Evolutionary conservation across 2,888 invertebrate species (phyloP).

Genomic region (Myathropa florea): DNA sequence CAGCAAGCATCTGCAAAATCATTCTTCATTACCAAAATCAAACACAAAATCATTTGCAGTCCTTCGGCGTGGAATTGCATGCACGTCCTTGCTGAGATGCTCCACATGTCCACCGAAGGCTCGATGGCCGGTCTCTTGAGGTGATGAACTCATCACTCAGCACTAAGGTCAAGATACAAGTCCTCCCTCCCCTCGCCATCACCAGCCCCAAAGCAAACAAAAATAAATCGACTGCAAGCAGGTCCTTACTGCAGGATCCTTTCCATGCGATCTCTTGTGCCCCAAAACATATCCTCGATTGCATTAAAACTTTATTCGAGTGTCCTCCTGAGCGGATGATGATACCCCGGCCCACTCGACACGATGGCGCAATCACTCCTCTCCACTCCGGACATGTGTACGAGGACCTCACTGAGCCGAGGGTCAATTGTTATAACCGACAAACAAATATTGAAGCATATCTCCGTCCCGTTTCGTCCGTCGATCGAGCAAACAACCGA

Average conservation of each 20-base stretch:
- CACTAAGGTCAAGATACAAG: conserved; percentile 45
- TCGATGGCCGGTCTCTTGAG: conserved; percentile 21
- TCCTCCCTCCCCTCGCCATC: neutral
- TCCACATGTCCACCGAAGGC: neutral
- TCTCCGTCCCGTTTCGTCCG: conserved; percentile 13
- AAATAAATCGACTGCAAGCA: conserved; percentile 41
- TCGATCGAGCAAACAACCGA: neutral
- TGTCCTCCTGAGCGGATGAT: conserved; percentile 34
- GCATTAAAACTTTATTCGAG: conserved; percentile 57
- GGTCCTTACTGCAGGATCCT: conserved; percentile 30
- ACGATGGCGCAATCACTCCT: conserved; percentile 30
- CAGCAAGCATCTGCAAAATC: neutral
- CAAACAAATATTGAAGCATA: conserved; percentile 51
- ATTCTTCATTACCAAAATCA: conserved; percentile 36
- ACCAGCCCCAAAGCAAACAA: conserved; percentile 27
- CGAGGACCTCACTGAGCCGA: neutral
- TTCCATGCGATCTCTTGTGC: conserved; percentile 49
- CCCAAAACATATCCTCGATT: conserved; percentile 54
- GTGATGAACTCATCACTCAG: conserved; percentile 41
- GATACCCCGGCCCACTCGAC: conserved; percentile 17
- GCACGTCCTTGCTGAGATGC: conserved; percentile 10
- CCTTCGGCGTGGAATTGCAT: neutral
- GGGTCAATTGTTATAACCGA: conserved; percentile 39
- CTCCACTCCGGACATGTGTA: conserved; percentile 5
- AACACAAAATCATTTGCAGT: conserved; percentile 27